Evolutionary conservation across 2,113 vertebrate genomes (phyloP).

Genomic region (Hepsetus odoe): DNA sequence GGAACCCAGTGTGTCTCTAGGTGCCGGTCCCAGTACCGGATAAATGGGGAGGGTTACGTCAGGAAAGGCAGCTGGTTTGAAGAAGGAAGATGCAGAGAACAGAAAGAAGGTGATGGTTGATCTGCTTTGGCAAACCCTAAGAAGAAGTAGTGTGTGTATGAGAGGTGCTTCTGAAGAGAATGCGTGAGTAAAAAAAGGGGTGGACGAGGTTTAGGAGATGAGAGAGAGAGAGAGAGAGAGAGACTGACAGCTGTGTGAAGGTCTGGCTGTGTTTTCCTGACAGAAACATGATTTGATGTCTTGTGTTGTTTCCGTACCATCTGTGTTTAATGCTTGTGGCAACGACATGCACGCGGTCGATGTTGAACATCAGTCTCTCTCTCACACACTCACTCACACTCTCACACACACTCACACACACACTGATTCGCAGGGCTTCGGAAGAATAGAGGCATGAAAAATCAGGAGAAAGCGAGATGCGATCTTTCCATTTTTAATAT

Average conservation of each 20-base stretch:
- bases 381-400: slow-evolving; percentile 5
- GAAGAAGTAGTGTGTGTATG: no score
- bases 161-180: not conserved
- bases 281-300: slow-evolving; percentile 38
- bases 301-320: slow-evolving; percentile 32
- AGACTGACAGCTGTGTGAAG: not conserved
- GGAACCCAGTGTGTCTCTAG: no score
- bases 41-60: no score
- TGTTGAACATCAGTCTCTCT: slow-evolving; percentile 8
- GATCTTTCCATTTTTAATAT: no score
- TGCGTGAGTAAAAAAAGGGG: not conserved
- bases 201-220: not conserved
- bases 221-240: not conserved
- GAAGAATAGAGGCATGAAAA: no score
- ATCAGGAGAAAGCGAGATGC: no score
- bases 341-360: slow-evolving; percentile 11
- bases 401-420: not conserved
- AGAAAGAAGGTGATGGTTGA: no score
- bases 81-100: no score
- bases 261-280: slow-evolving; percentile 2
- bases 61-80: no score
- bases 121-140: no score
- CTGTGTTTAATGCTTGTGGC: slow-evolving; percentile 20
- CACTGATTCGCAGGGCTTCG: not conserved
- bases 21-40: no score